A percentile compares a stretch with the other conserved stretches of the same genome.
Conservation (phyloP, 2,113 vertebrate species). For the Philantomba maxwellii region DNA sequence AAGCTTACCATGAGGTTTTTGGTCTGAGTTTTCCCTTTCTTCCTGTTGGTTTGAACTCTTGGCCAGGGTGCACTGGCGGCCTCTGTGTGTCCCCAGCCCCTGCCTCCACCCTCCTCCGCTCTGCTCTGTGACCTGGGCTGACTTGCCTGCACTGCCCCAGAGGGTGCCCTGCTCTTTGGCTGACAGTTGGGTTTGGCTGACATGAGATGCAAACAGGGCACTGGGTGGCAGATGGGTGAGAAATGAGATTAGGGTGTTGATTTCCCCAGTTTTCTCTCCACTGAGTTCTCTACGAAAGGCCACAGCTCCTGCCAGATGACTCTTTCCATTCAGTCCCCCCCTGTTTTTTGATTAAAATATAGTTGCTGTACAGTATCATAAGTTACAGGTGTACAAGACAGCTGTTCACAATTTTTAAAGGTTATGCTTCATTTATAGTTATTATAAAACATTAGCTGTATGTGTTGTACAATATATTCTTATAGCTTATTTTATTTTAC, state of each 20-base stretch:
- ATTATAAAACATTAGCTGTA: not conserved
- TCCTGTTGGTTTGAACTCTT: not conserved
- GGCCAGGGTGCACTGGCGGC: not conserved
- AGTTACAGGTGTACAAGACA: not conserved
- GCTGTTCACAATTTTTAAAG: not conserved
- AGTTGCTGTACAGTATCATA: not conserved
- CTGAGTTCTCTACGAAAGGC: not conserved
- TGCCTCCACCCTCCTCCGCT: not conserved
- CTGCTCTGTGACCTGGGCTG: not conserved
- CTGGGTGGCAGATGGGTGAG: not conserved
- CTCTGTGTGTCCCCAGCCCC: not conserved
- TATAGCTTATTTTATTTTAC: not conserved
- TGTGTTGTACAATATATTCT: not conserved
- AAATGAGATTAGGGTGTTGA: not conserved
- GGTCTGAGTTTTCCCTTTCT: not conserved
- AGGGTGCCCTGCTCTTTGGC: not conserved
- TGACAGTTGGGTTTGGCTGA: not conserved
- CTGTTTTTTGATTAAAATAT: not conserved
- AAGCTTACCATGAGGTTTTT: not conserved
- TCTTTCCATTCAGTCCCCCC: not conserved
- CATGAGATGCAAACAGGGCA: not conserved
- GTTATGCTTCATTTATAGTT: not conserved
- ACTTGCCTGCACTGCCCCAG: not conserved
- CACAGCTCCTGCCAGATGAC: not conserved
- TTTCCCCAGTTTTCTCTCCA: not conserved